Percentiles rank a stretch among this genome's conserved stretches.
These are phyloP conservation scores for Parasteatoda lunata DNA, from an alignment of 2,888 invertebrate genomes.

Conservation along the genomic window DNA sequence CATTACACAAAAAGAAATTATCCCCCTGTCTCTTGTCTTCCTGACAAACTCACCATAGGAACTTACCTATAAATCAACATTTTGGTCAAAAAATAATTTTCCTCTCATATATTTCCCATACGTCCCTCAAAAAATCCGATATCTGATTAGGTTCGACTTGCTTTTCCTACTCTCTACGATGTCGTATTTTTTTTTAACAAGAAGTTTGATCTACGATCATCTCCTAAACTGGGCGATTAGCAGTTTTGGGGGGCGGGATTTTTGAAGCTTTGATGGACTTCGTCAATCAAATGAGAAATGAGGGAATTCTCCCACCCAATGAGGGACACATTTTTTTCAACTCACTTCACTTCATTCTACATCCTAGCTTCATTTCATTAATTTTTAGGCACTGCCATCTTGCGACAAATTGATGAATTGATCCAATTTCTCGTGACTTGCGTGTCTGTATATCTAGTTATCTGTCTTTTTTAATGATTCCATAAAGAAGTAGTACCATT, in stretches of 20 bases:
- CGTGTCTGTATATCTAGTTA: conserved; percentile 39
- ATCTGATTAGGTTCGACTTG: conserved; percentile 24
- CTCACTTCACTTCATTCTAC: neutral
- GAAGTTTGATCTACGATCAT: conserved; percentile 55
- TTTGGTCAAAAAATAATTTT: conserved; percentile 2
- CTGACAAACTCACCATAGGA: neutral
- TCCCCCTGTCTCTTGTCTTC: neutral
- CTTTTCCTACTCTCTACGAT: neutral
- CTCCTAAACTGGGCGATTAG: conserved; percentile 53
- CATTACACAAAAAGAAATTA: neutral
- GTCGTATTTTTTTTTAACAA: conserved; percentile 56
- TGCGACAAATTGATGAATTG: conserved; percentile 65
- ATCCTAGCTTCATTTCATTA: conserved; percentile 45
- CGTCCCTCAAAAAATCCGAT: neutral
- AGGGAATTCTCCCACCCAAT: conserved; percentile 41
- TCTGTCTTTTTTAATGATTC: conserved; percentile 61
- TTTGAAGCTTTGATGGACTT: conserved; percentile 38
- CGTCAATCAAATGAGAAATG: conserved; percentile 63
- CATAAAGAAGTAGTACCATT: conserved; percentile 3
- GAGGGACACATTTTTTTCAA: conserved; percentile 2
- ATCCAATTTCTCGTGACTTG: conserved; percentile 35
- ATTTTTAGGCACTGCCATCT: conserved; percentile 50
- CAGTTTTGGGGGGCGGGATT: conserved; percentile 34
- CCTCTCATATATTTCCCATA: neutral
- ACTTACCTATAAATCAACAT: neutral